Base-by-base conservation (phyloP, 2,113 vertebrate species). In the Sciurus niger region DNA sequence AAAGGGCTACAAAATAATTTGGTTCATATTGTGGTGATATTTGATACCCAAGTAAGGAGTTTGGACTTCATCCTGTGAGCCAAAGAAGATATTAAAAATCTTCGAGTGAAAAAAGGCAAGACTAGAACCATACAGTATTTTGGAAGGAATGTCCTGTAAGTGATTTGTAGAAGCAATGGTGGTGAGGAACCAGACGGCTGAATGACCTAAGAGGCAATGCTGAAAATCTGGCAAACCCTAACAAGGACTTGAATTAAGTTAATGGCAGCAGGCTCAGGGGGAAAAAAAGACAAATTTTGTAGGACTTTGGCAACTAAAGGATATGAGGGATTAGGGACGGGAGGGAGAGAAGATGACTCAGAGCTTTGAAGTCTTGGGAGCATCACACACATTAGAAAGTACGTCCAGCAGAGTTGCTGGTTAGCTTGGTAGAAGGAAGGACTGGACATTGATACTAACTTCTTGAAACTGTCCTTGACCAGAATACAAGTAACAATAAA, bases 221-320 rank as follows among this genome's bases (percentile, higher is more conserved):
- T 43, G 90, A 84, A 46, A 30, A 63, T 79, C 55, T 95, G 80
- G 65, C 43, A 88, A 92, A 84, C 70, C 72, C 48, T 48, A 63
- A 73, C 7, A 82, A 83, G 65, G 72, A 85, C 13, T 63, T 82
- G 48, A 89, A 58, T 67, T 80, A 93, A 93, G 28, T 88, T 84
- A 60, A 80, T 84, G 51, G 73, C 80, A 60, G 11, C 40, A 60
- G 63, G 4, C 51, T 14, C 24, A 5, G 82, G 2, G 32, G 18
- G 13, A 34, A 60, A 11, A 24, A 73, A 63, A 79, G 43, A 88
- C 8, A 13, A 86, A 63, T 90, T 92, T 67, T 74, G 20, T 53
- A 87, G 80, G 89, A 65, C 30, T 95, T 84, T 97, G 94, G 89
- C 32, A 80, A 79, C 76, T 84, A 34, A 90, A 90, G 72, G 80